phyloP scores from a whole-genome alignment of 2,797 vertebrate genomes.

The Pangasius larnaudii region DNA sequence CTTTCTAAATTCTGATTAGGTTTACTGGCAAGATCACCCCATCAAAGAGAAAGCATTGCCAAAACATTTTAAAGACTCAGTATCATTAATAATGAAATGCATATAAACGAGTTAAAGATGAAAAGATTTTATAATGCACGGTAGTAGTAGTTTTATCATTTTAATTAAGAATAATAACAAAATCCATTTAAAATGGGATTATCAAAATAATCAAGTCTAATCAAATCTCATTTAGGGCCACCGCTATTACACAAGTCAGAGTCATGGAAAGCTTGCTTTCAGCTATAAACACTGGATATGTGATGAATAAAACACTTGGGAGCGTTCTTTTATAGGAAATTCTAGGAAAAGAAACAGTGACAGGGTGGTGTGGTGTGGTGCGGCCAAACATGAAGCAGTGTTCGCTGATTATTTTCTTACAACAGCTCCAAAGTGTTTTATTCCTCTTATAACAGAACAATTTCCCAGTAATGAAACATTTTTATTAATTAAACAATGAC shows the following conservation, averaged over 20 bases:
- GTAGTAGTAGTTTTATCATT: neutral
- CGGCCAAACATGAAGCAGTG: neutral
- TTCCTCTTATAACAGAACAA: neutral
- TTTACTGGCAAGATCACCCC: neutral
- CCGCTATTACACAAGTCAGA: neutral
- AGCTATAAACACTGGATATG: neutral
- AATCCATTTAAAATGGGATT: neutral
- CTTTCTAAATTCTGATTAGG: neutral
- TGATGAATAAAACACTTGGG: neutral
- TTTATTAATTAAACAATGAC: neutral
- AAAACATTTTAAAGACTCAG: neutral
- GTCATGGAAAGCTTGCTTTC: neutral
- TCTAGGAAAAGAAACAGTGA: neutral
- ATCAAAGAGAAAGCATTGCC: neutral
- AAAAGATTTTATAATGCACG: neutral
- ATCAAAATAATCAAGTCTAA: neutral
- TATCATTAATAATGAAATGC: no score
- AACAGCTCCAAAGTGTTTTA: neutral
- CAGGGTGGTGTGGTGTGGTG: neutral
- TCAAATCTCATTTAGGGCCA: neutral
- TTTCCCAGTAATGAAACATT: neutral
- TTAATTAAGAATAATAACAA: neutral
- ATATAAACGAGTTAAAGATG: neutral
- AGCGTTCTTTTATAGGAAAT: neutral
- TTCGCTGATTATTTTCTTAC: neutral